phyloP scores from a whole-genome alignment of 2,888 invertebrate genomes.

The Andrena dorsata region DNA sequence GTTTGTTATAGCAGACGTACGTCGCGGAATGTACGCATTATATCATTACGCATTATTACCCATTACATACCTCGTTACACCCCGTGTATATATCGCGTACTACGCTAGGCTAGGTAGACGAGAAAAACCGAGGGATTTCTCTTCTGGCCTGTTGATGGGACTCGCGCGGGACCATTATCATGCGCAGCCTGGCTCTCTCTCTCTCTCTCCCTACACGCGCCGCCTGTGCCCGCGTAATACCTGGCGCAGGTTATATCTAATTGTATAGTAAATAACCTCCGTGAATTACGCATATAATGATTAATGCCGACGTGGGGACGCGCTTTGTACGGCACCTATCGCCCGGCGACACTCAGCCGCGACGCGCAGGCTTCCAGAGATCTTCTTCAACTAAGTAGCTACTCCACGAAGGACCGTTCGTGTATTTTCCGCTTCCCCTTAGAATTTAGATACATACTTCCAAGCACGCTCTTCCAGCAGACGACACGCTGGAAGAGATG shows the following conservation, averaged over 20 bases:
- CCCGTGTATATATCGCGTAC: slow-evolving; percentile 71
- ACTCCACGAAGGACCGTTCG: too few species aligned
- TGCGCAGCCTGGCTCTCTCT: slow-evolving; percentile 42
- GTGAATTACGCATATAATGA: slow-evolving; percentile 70
- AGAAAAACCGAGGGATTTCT: slow-evolving; percentile 67
- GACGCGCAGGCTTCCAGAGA: not conserved
- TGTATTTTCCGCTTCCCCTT: too few species aligned
- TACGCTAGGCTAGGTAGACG: slow-evolving; percentile 57
- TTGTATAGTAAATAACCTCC: slow-evolving; percentile 70
- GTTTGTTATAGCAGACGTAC: slow-evolving; percentile 73
- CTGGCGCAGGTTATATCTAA: slow-evolving; percentile 64
- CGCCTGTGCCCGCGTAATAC: slow-evolving; percentile 46
- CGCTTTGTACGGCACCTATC: slow-evolving; percentile 67
- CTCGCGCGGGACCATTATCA: slow-evolving; percentile 66
- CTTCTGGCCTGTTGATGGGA: slow-evolving; percentile 64
- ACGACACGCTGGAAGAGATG: not conserved
- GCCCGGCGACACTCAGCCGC: slow-evolving; percentile 68
- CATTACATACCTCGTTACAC: slow-evolving; percentile 79
- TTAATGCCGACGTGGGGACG: slow-evolving; percentile 63
- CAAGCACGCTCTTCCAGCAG: not conserved
- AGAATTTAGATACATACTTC: slow-evolving; percentile 19
- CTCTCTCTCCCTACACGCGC: slow-evolving; percentile 27
- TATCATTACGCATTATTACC: slow-evolving; percentile 79
- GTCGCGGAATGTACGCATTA: slow-evolving; percentile 76
- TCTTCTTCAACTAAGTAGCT: too few species aligned